Conservation (phyloP, 2,888 invertebrate genomes). For the Ommatoiulus sabulosus region DNA sequence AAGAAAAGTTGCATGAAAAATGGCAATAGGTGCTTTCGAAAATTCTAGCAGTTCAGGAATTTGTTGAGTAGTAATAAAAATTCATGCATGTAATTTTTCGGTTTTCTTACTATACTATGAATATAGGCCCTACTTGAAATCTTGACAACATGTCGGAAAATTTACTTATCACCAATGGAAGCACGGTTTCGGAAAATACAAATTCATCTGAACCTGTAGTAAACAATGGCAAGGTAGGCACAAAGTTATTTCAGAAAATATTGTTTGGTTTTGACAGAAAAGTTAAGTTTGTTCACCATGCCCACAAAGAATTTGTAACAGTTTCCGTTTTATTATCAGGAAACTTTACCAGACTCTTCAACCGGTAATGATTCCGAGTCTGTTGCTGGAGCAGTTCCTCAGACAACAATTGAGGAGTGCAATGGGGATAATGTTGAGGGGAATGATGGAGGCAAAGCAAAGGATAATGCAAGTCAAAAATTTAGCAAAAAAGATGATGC, state of each 20-base stretch:
- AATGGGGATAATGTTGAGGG: background rate
- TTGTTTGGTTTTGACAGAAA: background rate
- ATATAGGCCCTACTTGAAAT: conserved; percentile 4
- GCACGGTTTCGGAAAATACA: background rate
- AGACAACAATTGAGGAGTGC: background rate
- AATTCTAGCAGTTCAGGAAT: too few relatives aligned
- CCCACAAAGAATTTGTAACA: conserved; percentile 4
- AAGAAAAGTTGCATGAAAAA: too few relatives aligned
- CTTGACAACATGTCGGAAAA: conserved; percentile 21
- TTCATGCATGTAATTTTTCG: conserved; percentile 35
- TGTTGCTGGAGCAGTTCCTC: background rate
- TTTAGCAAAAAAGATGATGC: background rate
- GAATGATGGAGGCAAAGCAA: background rate
- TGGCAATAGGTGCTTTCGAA: too few relatives aligned
- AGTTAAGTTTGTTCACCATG: background rate
- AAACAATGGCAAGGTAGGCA: conserved; percentile 9
- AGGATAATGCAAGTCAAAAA: background rate
- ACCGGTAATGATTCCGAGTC: conserved; percentile 1
- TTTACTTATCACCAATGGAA: conserved; percentile 15
- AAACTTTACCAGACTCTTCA: conserved; percentile 8
- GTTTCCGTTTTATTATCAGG: background rate
- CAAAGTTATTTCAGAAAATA: background rate
- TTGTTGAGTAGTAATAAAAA: background rate
- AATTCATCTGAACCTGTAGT: conserved; percentile 3
- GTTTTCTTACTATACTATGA: background rate